phyloP scores from a whole-genome alignment of 1,140 invertebrate genomes.

The Metopolophium dirhodum region DNA sequence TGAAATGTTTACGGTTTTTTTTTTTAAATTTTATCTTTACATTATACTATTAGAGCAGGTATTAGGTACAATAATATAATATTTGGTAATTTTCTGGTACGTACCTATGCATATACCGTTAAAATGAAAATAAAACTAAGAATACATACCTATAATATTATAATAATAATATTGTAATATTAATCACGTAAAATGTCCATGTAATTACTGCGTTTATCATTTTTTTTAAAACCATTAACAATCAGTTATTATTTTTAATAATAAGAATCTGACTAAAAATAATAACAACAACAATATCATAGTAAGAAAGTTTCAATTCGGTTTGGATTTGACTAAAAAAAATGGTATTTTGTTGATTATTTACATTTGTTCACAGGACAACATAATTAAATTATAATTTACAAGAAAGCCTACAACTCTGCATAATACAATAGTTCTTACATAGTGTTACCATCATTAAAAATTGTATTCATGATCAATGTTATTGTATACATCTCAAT shows the following conservation, averaged over 20 bases:
- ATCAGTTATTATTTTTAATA: neutral
- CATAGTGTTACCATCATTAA: neutral
- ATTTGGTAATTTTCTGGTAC: neutral
- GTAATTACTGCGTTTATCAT: neutral
- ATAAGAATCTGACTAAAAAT: neutral
- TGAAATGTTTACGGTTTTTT: neutral
- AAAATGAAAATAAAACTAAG: neutral
- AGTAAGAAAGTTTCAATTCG: neutral
- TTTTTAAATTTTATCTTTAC: neutral
- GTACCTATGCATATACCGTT: neutral
- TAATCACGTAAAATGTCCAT: neutral
- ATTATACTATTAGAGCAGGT: neutral
- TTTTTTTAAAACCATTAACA: neutral
- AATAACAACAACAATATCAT: neutral
- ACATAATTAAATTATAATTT: neutral
- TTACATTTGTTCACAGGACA: neutral
- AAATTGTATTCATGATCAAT: neutral
- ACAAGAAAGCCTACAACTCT: neutral
- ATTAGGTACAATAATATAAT: neutral
- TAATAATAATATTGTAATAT: neutral
- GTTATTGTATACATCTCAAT: neutral
- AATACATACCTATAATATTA: neutral
- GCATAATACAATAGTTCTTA: neutral
- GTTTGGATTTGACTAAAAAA: neutral
- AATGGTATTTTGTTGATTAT: neutral